Base-by-base conservation (phyloP, 2,888 invertebrate species). In the Agapostemon virescens region DNA sequence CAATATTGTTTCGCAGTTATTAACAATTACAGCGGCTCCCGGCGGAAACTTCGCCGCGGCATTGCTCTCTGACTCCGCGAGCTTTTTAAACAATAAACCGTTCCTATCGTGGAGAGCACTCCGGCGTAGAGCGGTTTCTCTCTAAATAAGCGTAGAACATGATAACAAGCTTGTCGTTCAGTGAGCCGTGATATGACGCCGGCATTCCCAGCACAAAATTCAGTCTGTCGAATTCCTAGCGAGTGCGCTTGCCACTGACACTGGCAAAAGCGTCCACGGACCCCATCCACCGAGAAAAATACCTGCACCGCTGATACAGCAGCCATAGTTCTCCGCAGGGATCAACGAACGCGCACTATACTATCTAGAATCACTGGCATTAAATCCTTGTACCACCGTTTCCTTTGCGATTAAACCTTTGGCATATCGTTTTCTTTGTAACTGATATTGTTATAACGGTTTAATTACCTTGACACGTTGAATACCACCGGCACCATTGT, bases 221-320 rank as follows among this genome's bases (percentile, higher is more conserved):
- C 68, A 42, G n/a, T 23, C 76, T 68, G 52, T 58, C 61, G 71
- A 36, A 38, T 70, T 73, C 58, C 77, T 49, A 42, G 40, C 52
- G 52, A 67, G 69, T 52, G 42, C 49, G 33, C 76, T 73, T 75
- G 85, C 63, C 79, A 73, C 58, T 75, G 75, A 75, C 55, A 70
- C 67, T 23, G 33, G 33, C 9, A 63, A 77, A 69, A 49, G 74
- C 45, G 36, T 72, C 71, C 26, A 67, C 68, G 30, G 52, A 69
- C 64, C 66, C 64, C 58, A 33, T 55, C 55, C 61, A 15, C 42
- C 61, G 67, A 68, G 49, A 66, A 81, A 85, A 81, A 80, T 84
- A 81, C 42, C 30, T 36, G 33, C 64, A 55, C 26, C 61, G 66
- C 72, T 72, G 80, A 74, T 52, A 42, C 72, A 64, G 64, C 81